phyloP scores from a whole-genome alignment of 2,888 invertebrate species.

The Colletes collaris region DNA sequence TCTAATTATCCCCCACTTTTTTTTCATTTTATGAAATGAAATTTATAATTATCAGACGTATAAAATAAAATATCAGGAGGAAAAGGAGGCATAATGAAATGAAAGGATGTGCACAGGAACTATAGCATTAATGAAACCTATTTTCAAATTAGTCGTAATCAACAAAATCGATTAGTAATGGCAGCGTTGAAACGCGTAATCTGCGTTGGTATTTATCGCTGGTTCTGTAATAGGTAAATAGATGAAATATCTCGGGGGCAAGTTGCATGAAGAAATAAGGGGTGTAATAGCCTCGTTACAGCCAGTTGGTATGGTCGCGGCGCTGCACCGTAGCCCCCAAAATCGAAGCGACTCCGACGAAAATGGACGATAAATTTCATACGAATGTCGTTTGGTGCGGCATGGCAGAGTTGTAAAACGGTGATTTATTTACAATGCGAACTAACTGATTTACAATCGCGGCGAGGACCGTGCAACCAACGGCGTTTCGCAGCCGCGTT shows the following conservation, averaged over 20 bases:
- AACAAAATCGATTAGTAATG: no score
- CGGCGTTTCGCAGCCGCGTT: slow-evolving; percentile 68
- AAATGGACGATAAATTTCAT: slow-evolving; percentile 81
- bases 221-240: not conserved
- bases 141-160: no score
- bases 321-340: slow-evolving; percentile 7
- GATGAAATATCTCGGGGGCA: not conserved
- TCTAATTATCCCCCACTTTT: no score
- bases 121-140: no score
- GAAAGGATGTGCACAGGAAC: no score
- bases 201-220: not conserved
- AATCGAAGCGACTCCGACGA: slow-evolving; percentile 69
- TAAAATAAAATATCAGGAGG: no score
- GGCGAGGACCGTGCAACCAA: slow-evolving; percentile 65
- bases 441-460: slow-evolving; percentile 82
- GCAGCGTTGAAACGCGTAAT: not conserved
- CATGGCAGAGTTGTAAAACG: slow-evolving; percentile 80
- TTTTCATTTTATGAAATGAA: no score
- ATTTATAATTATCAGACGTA: no score
- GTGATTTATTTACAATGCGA: slow-evolving; percentile 82
- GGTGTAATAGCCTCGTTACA: slow-evolving; percentile 16
- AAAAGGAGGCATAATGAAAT: no score
- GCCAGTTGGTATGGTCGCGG: slow-evolving; percentile 4
- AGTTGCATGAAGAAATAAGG: slow-evolving; percentile 2
- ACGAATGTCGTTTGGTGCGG: slow-evolving; percentile 76